Evolutionary conservation across 2,113 vertebrate genomes (phyloP), one percentile per base, ranked within the genome.

Genomic region (Labeo catla): DNA sequence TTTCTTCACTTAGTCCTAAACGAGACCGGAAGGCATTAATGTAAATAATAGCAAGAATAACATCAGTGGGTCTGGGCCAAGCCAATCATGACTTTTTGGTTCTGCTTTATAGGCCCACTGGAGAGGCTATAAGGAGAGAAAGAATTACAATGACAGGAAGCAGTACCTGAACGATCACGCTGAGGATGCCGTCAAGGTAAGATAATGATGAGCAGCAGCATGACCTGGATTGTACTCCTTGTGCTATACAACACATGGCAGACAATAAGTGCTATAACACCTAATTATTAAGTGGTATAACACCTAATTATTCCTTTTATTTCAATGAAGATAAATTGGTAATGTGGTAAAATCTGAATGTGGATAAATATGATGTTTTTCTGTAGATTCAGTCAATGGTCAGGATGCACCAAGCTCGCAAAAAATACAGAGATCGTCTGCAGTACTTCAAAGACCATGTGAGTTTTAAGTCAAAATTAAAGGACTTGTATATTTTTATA

Each of bases 371-470:
- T 57, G 1, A 76, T 15, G 68, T 13, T 78, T 74, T 52, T 54
- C 6, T 57, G 90, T 90, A 99, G 98, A 97, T 99, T 90, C 98
- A 99, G 1, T 95, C 98, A 1, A 92, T 98, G 95, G 95, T 97
- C 43, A 96, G 97, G 89, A 99, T 99, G 98, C 95, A 98, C 86
- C 98, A 98, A 89, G 96, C 97, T 84, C 95, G 97, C 86, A 99
- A 96, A 90, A 97, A 96, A 78, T 99, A 99, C 76, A 95, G 89
- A 92, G 96, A 97, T 87, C 97, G 98, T 6, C 93, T 98, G 0
- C 95, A 98, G 90, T 99, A 98, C 91, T 99, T 98, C 95, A 90
- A 92, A 86, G 97, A 99, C 86, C 98, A 99, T 0, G 98, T 99
- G 90, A 96, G 97, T 93, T 23, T 15, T 28, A 9, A 34, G 34